Evolutionary conservation across 2,113 vertebrate species (phyloP).

Genomic region (Jacana jacana): DNA sequence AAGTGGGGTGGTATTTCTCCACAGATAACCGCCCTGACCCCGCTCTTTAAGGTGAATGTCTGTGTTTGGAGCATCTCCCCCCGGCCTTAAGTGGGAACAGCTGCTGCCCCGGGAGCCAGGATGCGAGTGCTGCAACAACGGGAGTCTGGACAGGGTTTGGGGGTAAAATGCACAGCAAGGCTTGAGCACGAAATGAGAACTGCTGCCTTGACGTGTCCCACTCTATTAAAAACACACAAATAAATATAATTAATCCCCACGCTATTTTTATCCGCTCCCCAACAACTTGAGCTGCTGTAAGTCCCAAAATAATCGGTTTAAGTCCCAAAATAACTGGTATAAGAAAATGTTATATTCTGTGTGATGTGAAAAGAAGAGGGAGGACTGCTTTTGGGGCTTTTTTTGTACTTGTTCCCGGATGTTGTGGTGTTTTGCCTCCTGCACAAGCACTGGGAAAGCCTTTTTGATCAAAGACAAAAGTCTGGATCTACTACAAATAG

Average conservation of each 20-base stretch:
- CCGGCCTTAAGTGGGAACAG: conserved; percentile 45
- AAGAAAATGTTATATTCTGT: background rate
- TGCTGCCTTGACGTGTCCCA: background rate
- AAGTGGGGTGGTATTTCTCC: conserved; percentile 18
- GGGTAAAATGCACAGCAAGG: background rate
- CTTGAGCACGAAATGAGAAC: background rate
- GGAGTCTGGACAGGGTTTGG: background rate
- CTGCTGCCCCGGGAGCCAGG: background rate
- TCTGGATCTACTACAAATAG: background rate
- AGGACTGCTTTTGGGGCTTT: no score
- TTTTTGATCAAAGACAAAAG: background rate
- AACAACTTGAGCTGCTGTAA: background rate
- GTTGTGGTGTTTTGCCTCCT: background rate
- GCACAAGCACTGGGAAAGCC: background rate
- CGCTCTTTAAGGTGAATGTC: background rate
- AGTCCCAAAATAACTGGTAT: background rate
- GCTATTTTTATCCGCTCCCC: background rate
- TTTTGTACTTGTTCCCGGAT: background rate
- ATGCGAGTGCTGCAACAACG: background rate
- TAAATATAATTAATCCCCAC: no score
- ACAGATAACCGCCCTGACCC: conserved; percentile 39
- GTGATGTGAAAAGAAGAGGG: background rate
- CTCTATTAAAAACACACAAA: background rate
- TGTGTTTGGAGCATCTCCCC: background rate
- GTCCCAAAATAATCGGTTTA: no score